phyloP scores from a whole-genome alignment of 1,140 invertebrate genomes.

The Hormaphis cornu region DNA sequence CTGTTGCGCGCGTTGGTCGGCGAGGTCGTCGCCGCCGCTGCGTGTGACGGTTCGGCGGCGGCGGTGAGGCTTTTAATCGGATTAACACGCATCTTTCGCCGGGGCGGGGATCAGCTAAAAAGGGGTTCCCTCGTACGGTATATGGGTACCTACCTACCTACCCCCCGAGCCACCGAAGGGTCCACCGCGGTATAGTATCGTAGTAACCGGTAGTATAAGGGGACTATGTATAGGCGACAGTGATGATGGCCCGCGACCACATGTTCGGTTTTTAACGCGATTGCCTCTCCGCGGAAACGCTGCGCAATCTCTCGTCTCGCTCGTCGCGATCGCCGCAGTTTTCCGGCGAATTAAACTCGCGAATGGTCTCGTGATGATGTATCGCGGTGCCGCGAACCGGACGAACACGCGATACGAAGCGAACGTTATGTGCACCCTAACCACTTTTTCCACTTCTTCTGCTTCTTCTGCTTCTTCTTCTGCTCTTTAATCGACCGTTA shows the following conservation, averaged over 20 bases:
- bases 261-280: slow-evolving; percentile 30
- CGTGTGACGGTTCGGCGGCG: background rate
- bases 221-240: too few relatives aligned
- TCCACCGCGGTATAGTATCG: too few relatives aligned
- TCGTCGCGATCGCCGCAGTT: background rate
- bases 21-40: background rate
- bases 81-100: slow-evolving; percentile 28
- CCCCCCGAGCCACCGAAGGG: too few relatives aligned
- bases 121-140: background rate
- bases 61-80: slow-evolving; percentile 7
- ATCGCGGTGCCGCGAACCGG: too few relatives aligned
- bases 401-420: too few relatives aligned
- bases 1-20: background rate
- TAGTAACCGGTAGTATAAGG: too few relatives aligned
- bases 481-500: too few relatives aligned
- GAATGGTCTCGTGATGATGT: too few relatives aligned
- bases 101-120: slow-evolving; percentile 14
- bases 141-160: too few relatives aligned
- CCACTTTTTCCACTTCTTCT: too few relatives aligned
- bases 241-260: slow-evolving; percentile 21
- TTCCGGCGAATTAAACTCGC: slow-evolving; percentile 26
- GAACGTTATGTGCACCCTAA: too few relatives aligned
- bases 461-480: too few relatives aligned
- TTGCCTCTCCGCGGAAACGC: slow-evolving; percentile 5
- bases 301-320: slow-evolving; percentile 24